Conservation (phyloP, 2,888 invertebrate genomes). For the Andrena flavipes region DNA sequence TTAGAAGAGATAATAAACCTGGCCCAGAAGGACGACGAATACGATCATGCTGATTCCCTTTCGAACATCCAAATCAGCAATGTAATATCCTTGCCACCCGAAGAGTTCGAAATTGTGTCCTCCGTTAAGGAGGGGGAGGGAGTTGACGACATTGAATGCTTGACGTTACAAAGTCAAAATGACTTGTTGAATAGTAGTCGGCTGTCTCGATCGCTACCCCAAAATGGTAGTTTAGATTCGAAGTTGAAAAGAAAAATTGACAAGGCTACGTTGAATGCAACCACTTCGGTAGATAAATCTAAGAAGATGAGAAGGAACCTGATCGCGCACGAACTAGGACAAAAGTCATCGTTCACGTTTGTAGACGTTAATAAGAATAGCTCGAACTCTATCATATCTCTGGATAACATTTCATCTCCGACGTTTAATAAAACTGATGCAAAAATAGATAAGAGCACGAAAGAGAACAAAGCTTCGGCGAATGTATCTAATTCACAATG, state of each 20-base stretch:
- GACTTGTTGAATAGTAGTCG: not conserved
- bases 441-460: not conserved
- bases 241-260: slow-evolving; percentile 45
- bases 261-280: not conserved
- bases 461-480: not conserved
- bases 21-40: not conserved
- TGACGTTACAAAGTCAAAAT: not conserved
- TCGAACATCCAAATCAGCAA: slow-evolving; percentile 77
- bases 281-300: not conserved
- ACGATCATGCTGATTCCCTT: slow-evolving; percentile 8
- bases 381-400: not conserved
- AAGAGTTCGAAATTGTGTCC: slow-evolving; percentile 71
- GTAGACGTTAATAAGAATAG: not conserved
- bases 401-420: not conserved
- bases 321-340: not conserved
- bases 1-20: not conserved
- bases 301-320: slow-evolving; percentile 33
- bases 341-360: not conserved
- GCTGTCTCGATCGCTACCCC: not conserved
- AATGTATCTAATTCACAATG: not conserved
- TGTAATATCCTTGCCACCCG: slow-evolving; percentile 75
- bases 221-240: not conserved
- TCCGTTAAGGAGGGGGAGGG: slow-evolving; percentile 16
- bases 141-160: not conserved
- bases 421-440: not conserved